These are phyloP conservation scores for Drosophila pseudotakahashii DNA, from an alignment of 2,888 invertebrate genomes.

Conservation along the genomic window DNA sequence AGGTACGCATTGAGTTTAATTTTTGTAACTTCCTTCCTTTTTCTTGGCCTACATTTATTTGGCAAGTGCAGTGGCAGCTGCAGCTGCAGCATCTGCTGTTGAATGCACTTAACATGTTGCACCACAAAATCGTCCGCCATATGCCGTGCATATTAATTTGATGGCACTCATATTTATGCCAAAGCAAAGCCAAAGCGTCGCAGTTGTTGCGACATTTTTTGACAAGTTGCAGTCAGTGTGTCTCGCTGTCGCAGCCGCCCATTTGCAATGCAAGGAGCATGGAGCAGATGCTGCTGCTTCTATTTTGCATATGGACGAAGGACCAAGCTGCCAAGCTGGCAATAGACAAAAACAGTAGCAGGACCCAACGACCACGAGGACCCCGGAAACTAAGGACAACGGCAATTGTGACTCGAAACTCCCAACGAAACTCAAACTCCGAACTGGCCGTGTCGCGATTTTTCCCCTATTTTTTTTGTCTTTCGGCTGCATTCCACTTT, in stretches of 20 bases:
- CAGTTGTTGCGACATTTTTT: conserved; percentile 69
- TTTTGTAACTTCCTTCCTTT: neutral
- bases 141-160: conserved; percentile 81
- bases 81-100: conserved; percentile 55
- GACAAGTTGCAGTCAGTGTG: conserved; percentile 74
- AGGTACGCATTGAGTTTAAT: no score
- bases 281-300: conserved; percentile 68
- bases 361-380: conserved; percentile 21
- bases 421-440: conserved; percentile 18
- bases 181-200: conserved; percentile 76
- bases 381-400: conserved; percentile 30
- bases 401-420: conserved; percentile 1
- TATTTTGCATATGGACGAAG: conserved; percentile 74
- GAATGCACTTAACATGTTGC: conserved; percentile 80
- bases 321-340: conserved; percentile 58
- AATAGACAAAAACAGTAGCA: conserved; percentile 48
- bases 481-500: conserved; percentile 71
- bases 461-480: conserved; percentile 21
- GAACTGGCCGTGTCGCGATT: conserved; percentile 45
- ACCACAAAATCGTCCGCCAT: conserved; percentile 81
- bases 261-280: conserved; percentile 39
- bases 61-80: neutral
- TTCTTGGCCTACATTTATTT: neutral
- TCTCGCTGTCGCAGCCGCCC: conserved; percentile 50
- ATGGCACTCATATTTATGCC: conserved; percentile 81